Percentiles rank a stretch among this genome's conserved stretches.
Conservation (phyloP, 2,113 vertebrate genomes). For the Opisthocomus hoazin region DNA sequence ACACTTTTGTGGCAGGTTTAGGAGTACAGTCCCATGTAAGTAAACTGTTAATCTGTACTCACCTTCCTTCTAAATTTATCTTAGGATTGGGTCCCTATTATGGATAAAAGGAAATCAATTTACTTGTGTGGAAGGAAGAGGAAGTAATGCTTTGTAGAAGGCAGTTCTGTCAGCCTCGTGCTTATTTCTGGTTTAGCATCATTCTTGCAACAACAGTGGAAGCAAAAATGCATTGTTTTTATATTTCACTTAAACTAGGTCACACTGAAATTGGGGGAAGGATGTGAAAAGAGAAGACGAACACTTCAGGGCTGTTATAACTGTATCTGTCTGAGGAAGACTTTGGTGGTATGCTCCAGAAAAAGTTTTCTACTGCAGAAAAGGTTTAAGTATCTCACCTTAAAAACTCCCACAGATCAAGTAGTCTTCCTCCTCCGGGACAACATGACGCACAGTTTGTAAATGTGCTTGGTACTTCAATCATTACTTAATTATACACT, state of each 20-base stretch:
- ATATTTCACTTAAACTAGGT: background rate
- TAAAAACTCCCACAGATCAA: background rate
- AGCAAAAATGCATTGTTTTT: background rate
- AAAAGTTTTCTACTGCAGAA: background rate
- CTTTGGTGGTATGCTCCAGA: background rate
- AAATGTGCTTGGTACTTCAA: background rate
- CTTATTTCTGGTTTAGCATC: background rate
- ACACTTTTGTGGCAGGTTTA: background rate
- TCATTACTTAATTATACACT: constrained; percentile 22
- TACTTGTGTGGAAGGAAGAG: background rate
- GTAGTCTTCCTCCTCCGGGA: background rate
- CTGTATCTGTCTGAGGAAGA: background rate
- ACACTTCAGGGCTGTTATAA: background rate
- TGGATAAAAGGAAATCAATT: background rate
- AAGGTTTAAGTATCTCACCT: background rate
- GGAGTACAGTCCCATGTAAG: background rate
- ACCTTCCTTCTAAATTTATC: background rate
- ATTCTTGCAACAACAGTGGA: background rate
- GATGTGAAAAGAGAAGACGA: background rate
- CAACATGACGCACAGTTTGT: background rate
- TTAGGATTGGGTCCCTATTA: background rate
- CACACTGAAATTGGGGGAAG: background rate
- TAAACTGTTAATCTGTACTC: background rate
- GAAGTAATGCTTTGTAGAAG: background rate
- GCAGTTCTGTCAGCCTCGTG: background rate